Percentiles rank a stretch among this genome's conserved stretches.
Conservation (phyloP, 2,888 invertebrate species). For the Stenchaetothrips biformis region DNA sequence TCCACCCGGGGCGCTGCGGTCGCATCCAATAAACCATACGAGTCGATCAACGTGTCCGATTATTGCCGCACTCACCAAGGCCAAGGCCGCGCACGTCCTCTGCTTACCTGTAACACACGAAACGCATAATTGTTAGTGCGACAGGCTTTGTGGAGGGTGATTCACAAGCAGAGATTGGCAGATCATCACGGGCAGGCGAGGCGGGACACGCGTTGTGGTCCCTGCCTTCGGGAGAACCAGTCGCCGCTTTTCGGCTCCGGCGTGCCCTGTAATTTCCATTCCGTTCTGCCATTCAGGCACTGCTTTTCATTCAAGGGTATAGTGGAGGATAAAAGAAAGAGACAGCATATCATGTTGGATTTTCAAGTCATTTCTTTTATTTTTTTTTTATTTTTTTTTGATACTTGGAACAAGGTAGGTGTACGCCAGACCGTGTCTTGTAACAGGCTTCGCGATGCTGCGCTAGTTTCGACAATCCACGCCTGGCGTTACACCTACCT, state of each 20-base stretch:
- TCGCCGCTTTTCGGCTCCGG: background rate
- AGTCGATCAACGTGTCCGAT: background rate
- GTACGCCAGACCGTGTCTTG: no score
- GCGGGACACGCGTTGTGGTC: background rate
- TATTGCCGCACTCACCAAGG: constrained; percentile 5
- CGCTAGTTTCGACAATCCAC: no score
- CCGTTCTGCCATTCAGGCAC: background rate
- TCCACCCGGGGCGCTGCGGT: no score
- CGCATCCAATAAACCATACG: no score
- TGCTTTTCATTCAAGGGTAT: background rate
- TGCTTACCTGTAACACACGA: constrained; percentile 16
- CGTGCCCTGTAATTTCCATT: background rate
- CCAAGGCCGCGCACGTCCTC: background rate
- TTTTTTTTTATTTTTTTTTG: background rate
- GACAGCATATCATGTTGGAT: background rate
- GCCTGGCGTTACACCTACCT: no score
- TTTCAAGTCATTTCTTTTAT: background rate
- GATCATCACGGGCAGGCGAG: no score
- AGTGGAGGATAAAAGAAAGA: background rate
- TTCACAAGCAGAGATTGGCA: background rate
- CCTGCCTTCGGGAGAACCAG: background rate
- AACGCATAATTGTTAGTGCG: constrained; percentile 9
- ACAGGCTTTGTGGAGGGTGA: background rate
- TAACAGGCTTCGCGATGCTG: no score
- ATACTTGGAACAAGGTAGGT: no score